Conservation (phyloP, 2,888 invertebrate genomes). For the Adelphocoris suturalis region DNA sequence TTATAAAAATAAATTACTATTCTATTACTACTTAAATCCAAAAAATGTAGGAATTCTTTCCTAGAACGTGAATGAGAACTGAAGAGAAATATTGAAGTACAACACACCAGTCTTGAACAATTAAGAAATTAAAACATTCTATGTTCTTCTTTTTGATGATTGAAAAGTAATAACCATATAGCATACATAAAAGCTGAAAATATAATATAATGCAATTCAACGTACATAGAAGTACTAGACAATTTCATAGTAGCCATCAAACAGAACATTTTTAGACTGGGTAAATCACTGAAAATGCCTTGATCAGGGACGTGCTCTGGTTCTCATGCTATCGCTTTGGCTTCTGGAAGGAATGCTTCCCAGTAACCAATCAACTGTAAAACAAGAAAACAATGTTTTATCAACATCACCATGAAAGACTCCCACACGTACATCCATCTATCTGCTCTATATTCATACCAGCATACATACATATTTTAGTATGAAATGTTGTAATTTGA, state of each 20-base stretch:
- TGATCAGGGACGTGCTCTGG: neutral
- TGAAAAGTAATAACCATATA: neutral
- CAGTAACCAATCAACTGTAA: constrained; percentile 93
- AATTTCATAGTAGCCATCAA: neutral
- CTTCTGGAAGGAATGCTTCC: constrained; percentile 98
- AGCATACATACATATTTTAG: too few relatives aligned
- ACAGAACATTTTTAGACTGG: neutral
- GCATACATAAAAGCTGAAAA: neutral
- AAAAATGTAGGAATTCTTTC: neutral
- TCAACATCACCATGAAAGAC: too few relatives aligned
- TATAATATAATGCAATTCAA: neutral
- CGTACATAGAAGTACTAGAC: neutral
- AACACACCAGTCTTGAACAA: constrained; percentile 25
- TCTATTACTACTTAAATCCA: neutral
- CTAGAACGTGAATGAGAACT: neutral
- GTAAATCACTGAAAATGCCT: neutral
- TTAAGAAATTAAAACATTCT: neutral
- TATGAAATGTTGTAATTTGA: too few relatives aligned
- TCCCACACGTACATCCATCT: too few relatives aligned
- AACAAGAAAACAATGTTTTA: constrained; percentile 41
- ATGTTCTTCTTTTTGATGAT: neutral
- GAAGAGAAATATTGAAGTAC: constrained; percentile 34
- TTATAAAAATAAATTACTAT: constrained; percentile 52
- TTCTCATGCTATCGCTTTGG: constrained; percentile 86
- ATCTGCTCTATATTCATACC: too few relatives aligned